Evolutionary conservation across 2,113 vertebrate genomes (phyloP).

Genomic region (Nettapus auritus): DNA sequence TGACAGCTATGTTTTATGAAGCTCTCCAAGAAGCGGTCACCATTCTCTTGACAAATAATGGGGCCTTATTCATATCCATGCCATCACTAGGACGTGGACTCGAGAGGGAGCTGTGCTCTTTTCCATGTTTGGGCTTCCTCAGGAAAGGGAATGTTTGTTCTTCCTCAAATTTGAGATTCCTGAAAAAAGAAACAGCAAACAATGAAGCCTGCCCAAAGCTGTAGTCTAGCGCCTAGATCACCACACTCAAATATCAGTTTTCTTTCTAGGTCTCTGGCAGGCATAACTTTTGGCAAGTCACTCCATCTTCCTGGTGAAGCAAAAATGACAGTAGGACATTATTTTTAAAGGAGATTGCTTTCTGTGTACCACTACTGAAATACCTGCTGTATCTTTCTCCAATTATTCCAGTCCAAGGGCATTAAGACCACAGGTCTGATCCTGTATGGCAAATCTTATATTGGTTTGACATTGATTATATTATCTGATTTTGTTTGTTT

Average conservation of each 20-base stretch:
- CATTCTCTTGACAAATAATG: neutral
- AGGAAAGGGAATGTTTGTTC: neutral
- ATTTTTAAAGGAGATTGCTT: neutral
- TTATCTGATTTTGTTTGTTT: too few species aligned
- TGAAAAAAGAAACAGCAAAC: fast-evolving
- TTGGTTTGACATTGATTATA: neutral
- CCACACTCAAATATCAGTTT: neutral
- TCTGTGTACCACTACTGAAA: neutral
- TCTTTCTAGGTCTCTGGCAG: neutral
- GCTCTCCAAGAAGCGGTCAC: neutral
- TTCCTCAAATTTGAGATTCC: neutral
- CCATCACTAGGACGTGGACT: too few species aligned
- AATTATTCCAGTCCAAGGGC: neutral
- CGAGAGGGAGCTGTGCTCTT: neutral
- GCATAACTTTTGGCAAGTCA: neutral
- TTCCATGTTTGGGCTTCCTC: neutral
- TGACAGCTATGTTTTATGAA: neutral
- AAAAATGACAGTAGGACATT: neutral
- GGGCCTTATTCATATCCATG: neutral
- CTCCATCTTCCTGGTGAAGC: neutral
- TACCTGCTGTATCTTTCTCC: neutral
- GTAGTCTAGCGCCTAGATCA: neutral
- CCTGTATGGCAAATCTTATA: neutral
- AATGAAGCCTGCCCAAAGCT: neutral
- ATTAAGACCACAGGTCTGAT: neutral